Base-by-base conservation (phyloP, 2,113 vertebrate genomes). In the Eleginops maclovinus region DNA sequence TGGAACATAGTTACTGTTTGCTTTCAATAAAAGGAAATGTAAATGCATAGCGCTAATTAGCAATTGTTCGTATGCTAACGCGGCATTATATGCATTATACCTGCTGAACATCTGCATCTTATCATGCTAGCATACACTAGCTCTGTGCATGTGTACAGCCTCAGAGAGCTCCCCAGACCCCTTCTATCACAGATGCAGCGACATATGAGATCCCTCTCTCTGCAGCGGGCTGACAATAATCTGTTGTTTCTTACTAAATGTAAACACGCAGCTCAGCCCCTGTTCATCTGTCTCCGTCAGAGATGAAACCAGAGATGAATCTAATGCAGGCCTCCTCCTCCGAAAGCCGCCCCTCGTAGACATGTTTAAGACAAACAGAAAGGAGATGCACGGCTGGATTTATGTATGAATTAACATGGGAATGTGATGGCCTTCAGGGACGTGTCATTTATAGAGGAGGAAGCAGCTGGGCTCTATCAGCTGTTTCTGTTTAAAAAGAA, bases 391-490 rank as follows among this genome's bases (percentile, higher is more conserved):
- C 61, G 24, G 16, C 49, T 68, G 61, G 75, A 77, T 88, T 81
- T 83, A 79, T 85, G 24, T 59, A 49, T 59, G 15, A 61, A 41
- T 79, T 72, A 68, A 67, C 69, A 60, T 61, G 43, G 55, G 82
- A 83, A 70, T 75, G 62, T 16, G 41, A 69, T 22, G 53, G 24
- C 72, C 69, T 60, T 47, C 58, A 61, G 72, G 56, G 55, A 58
- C 11, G 15, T 66, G 60, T 83, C n/a, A 73, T 83, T 88, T 75
- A 67, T 40, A 71, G 64, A 60, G 41, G 41, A 40, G 26, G 51
- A 83, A 87, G 63, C 85, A 85, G 89, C 87, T 88, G 88, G 53
- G 71, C 22, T 84, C 44, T 43, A 71, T 90, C 85, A 73, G 54
- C 73, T 83, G 19, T 61, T 49, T 76, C 49, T 79, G 56, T 84